Base-by-base conservation (phyloP, 2,888 invertebrate species). In the Netelia inedita region DNA sequence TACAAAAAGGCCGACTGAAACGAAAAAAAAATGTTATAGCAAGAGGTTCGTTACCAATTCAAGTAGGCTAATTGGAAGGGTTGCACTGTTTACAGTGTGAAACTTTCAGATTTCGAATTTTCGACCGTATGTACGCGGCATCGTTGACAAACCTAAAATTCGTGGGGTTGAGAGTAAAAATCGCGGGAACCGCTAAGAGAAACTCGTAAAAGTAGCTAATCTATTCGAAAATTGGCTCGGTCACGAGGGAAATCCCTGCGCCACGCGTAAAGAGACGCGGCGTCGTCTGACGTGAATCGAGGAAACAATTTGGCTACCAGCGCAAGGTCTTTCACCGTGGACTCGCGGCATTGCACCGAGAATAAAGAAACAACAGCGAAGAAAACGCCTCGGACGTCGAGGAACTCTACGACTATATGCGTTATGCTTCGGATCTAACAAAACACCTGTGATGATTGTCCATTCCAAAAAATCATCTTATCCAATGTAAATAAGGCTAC, bases 241-340 rank as follows among this genome's bases (percentile, higher is more conserved):
- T 41, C 11, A 35, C 71, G 23, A 66, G 75, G 84, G 72, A 68
- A 84, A 84, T 81, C 72, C 80, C 76, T 78, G 74, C 63, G 69
- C 19, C 71, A 69, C 59, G 68, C 68, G 46, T 69, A 11, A 28
- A 68, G 53, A 50, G 61, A 55, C 74, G 41, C 71, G 46, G 11
- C 43, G 59, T 55, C 71, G 46, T 69, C 50, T 63, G 46, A 10
- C 55, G 28, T 57, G 35, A 3, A 57, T 53, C 43, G 75, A 61
- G 73, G n/a, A 59, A 68, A 59, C 63, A 55, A 28, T 63, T 61
- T 69, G 57, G 68, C 55, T 21, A 21, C 68, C 68, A 21, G 16
- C 35, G 1, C 71, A 53, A 63, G 74, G 53, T 79, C 73, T 79
- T 65, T 23, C 55, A 76, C 65, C 21, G 35, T 55, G 43, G 16